phyloP scores from a whole-genome alignment of 2,888 invertebrate genomes.

The Ecliptopera silaceata region DNA sequence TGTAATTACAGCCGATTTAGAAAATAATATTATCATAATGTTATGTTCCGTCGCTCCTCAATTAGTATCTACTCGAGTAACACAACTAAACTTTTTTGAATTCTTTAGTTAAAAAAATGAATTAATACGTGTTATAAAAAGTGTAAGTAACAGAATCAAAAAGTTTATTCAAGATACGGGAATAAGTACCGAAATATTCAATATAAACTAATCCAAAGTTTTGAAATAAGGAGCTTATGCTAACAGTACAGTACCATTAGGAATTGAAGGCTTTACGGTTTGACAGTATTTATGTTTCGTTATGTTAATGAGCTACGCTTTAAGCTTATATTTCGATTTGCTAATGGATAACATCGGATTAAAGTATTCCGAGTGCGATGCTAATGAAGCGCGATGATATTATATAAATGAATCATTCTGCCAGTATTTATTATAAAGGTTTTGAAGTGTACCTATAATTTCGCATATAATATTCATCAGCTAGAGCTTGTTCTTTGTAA shows the following conservation, averaged over 20 bases:
- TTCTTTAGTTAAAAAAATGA: no score
- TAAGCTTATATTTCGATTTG: conserved; percentile 21
- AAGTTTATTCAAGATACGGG: no score
- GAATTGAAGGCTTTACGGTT: conserved; percentile 6
- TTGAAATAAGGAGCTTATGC: neutral
- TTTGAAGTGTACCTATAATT: conserved; percentile 5
- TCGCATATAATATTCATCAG: conserved; percentile 12
- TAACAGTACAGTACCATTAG: neutral
- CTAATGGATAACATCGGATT: conserved; percentile 17
- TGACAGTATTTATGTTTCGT: conserved; percentile 13
- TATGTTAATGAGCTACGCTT: conserved; percentile 15
- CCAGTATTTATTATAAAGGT: conserved; percentile 6
- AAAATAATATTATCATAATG: no score
- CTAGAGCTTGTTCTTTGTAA: conserved; percentile 10
- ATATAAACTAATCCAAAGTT: no score
- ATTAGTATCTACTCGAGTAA: no score
- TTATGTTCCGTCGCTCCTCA: no score
- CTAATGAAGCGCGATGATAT: conserved; percentile 18
- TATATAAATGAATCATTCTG: conserved; percentile 12
- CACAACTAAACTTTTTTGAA: no score
- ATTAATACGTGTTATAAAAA: no score
- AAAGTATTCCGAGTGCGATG: conserved; percentile 12
- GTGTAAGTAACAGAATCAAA: no score
- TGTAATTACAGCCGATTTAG: no score
- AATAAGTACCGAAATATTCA: no score